Percentiles rank a stretch among this genome's conserved stretches.
phyloP scores from a whole-genome alignment of 2,888 invertebrate species.

The Chesias legatella region DNA sequence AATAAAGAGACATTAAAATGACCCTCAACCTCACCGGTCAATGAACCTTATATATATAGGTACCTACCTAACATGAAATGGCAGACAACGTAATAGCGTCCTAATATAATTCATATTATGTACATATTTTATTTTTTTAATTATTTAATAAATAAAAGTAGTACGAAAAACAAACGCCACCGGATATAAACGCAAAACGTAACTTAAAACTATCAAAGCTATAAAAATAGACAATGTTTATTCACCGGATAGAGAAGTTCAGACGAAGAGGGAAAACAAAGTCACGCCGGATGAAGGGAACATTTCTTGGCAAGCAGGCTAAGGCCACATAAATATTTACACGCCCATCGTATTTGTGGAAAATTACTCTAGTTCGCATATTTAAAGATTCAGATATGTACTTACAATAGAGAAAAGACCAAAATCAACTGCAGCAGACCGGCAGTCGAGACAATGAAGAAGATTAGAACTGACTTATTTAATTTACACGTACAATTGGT shows the following conservation, averaged over 20 bases:
- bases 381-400: conserved; percentile 1
- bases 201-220: not conserved
- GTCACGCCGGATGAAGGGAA: conserved; percentile 50
- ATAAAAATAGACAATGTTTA: conserved; percentile 8
- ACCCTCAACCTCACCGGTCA: not conserved
- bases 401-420: too few species aligned
- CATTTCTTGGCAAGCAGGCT: conserved; percentile 51
- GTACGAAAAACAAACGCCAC: too few species aligned
- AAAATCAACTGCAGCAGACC: too few species aligned
- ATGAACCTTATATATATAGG: not conserved
- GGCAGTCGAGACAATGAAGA: too few species aligned
- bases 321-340: conserved; percentile 47
- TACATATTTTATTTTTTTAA: too few species aligned
- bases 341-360: conserved; percentile 35
- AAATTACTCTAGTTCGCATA: conserved; percentile 12
- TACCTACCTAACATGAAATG: not conserved
- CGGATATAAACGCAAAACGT: too few species aligned
- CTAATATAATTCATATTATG: too few species aligned
- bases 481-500: too few species aligned
- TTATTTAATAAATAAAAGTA: too few species aligned
- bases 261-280: conserved; percentile 45
- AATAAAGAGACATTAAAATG: not conserved
- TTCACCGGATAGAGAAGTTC: conserved; percentile 38
- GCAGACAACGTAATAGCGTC: too few species aligned
- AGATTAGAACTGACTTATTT: too few species aligned